Evolutionary conservation across 2,113 vertebrate genomes (phyloP).

Genomic region (Uria lomvia): DNA sequence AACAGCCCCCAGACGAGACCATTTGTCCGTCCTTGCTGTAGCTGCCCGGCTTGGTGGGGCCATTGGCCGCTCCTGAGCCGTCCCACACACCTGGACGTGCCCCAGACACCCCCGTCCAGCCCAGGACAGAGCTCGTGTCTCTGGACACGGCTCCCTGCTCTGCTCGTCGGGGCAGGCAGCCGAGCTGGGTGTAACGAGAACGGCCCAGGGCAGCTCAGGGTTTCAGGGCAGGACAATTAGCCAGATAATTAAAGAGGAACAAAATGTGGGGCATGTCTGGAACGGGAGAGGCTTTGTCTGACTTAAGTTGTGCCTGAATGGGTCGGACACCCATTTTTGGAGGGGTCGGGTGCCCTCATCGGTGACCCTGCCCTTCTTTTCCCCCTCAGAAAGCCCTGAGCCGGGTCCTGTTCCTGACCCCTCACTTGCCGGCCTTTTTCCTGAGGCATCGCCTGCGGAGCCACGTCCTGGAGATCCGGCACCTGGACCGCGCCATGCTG

Average conservation of each 20-base stretch:
- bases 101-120: accelerated
- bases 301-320: accelerated
- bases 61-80: accelerated
- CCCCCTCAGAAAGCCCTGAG: slow-evolving; percentile 79
- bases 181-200: not conserved
- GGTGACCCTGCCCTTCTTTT: not conserved
- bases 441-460: slow-evolving; percentile 77
- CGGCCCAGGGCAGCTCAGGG: not conserved
- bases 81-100: not conserved
- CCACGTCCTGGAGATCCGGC: slow-evolving; percentile 80
- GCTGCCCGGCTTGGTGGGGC: not conserved
- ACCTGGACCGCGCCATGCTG: slow-evolving; percentile 83
- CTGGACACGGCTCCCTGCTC: not conserved
- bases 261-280: accelerated
- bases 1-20: accelerated
- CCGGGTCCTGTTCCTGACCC: slow-evolving; percentile 84
- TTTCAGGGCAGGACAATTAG: not conserved
- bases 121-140: not conserved
- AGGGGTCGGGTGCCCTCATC: no score
- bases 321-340: accelerated
- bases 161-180: not conserved
- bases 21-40: not conserved
- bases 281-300: not conserved
- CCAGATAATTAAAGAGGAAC: not conserved
- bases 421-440: slow-evolving; percentile 75